A percentile compares a stretch with the other conserved stretches of the same genome.
phyloP scores from a whole-genome alignment of 2,113 vertebrate species.

The Cephalopterus ornatus region DNA sequence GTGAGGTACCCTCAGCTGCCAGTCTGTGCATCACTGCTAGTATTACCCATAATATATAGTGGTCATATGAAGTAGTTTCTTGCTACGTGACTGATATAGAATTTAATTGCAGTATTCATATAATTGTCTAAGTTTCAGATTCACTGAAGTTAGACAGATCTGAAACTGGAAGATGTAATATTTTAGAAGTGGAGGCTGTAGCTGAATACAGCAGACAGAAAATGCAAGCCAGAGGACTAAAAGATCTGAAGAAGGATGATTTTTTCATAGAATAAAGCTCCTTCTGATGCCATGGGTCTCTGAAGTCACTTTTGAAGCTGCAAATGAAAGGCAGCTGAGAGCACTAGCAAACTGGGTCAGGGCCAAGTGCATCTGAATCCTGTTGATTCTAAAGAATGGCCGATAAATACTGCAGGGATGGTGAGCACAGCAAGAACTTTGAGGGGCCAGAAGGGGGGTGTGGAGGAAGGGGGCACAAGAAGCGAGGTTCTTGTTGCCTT shows the following conservation, averaged over 20 bases:
- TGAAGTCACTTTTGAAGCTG: constrained; percentile 19
- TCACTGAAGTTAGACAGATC: background rate
- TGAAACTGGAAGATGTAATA: background rate
- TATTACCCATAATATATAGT: background rate
- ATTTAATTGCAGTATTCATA: background rate
- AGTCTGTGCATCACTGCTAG: background rate
- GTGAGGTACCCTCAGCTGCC: background rate
- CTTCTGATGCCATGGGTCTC: background rate
- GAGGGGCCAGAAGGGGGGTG: background rate
- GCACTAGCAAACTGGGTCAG: background rate
- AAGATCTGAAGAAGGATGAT: background rate
- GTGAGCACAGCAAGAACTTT: background rate
- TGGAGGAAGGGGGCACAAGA: background rate
- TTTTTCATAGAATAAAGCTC: background rate
- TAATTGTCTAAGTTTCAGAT: background rate
- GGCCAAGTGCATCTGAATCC: background rate
- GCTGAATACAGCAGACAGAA: background rate
- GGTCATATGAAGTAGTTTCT: background rate
- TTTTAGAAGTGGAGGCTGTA: background rate
- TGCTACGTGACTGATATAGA: background rate
- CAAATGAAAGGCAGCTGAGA: background rate
- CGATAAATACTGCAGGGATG: background rate
- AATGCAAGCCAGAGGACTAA: background rate
- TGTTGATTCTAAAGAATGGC: background rate
- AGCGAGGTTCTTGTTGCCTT: background rate